A percentile compares a stretch with the other conserved stretches of the same genome.
phyloP scores from a whole-genome alignment of 2,113 vertebrate species.

The Dolichotis patagonum region DNA sequence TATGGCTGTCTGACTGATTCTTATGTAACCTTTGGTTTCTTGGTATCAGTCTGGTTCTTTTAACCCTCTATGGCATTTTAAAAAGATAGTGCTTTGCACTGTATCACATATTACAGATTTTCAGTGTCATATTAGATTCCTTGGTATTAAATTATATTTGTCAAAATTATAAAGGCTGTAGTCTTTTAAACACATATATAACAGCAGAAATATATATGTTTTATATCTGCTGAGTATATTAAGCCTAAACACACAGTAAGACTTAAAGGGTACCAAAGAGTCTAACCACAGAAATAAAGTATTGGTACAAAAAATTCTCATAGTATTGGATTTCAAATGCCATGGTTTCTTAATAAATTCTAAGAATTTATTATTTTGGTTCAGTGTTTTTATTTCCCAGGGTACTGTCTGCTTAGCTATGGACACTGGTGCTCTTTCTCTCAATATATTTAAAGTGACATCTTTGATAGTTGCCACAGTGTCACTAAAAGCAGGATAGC shows the following conservation, averaged over 20 bases:
- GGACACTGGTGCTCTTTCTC: constrained; percentile 22
- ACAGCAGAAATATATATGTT: constrained; percentile 3
- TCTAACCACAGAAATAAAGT: not conserved
- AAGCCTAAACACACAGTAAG: not conserved
- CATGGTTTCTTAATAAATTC: not conserved
- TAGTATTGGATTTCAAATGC: not conserved
- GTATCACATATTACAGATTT: not conserved
- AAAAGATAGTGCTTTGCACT: not conserved
- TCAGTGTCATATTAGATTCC: constrained; percentile 4
- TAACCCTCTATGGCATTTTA: not conserved
- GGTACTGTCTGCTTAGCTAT: constrained; percentile 13
- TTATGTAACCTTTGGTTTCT: not conserved
- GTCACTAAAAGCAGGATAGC: constrained; percentile 59
- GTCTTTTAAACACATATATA: not conserved
- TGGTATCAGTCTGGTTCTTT: not conserved
- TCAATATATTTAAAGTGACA: constrained; percentile 61
- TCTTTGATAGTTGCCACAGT: constrained; percentile 61
- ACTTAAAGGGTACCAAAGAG: not conserved
- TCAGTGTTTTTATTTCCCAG: not conserved
- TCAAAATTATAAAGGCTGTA: constrained; percentile 7
- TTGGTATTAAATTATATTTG: not conserved
- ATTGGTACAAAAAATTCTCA: not conserved
- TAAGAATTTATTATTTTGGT: constrained; percentile 12
- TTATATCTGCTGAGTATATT: not conserved
- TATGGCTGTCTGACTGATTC: not conserved